These are phyloP conservation scores for Cassiopea xamachana DNA, from an alignment of 30 jellyfish, hydroid and myxozoan species.

Conservation along the genomic window DNA sequence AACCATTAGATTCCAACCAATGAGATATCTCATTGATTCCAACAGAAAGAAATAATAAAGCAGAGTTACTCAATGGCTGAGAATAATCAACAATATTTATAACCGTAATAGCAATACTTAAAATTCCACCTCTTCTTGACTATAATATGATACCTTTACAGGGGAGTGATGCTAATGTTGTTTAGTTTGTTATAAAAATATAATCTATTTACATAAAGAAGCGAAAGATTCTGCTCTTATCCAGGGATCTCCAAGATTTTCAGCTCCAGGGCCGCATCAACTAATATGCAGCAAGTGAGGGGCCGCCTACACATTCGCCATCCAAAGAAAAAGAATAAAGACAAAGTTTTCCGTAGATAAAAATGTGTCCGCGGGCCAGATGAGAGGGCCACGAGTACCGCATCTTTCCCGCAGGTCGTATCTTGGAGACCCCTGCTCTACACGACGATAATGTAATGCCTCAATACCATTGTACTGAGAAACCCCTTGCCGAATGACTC, in stretches of 20 bases:
- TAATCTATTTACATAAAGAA: constrained; percentile 50
- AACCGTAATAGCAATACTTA: not conserved
- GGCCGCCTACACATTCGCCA: too few species aligned
- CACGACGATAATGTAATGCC: not conserved
- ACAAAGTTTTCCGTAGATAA: too few species aligned
- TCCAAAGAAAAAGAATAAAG: too few species aligned
- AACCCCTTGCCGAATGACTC: not conserved
- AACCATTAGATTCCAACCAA: not conserved
- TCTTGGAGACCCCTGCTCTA: too few species aligned
- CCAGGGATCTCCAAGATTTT: too few species aligned
- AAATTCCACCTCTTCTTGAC: not conserved
- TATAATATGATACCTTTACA: not conserved
- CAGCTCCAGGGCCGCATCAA: too few species aligned
- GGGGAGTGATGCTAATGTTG: constrained; percentile 9
- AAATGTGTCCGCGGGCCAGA: too few species aligned
- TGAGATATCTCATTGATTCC: not conserved
- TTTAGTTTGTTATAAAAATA: constrained; percentile 51
- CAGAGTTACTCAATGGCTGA: not conserved
- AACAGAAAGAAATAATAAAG: too few species aligned
- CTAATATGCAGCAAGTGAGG: too few species aligned
- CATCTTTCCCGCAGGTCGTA: too few species aligned
- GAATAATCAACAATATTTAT: not conserved
- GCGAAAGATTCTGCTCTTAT: not conserved
- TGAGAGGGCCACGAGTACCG: too few species aligned
- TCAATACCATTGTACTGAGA: not conserved